Base-by-base conservation (phyloP, 1,140 invertebrate species). In the Brachionus rubens region DNA sequence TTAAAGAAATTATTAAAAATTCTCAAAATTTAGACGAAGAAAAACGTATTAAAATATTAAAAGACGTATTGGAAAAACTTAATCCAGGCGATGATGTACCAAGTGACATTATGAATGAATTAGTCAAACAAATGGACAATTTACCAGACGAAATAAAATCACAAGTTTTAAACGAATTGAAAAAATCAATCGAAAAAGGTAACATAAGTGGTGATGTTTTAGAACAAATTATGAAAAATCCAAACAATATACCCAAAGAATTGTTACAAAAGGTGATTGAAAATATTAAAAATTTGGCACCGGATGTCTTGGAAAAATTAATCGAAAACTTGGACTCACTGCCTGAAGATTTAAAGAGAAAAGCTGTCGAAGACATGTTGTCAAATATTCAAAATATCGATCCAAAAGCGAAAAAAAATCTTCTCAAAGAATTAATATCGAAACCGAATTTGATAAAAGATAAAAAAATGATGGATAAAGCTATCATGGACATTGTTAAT, bases 1-100 rank as follows among this genome's bases (percentile, higher is more conserved):
- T 72, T 2, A 72, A 33, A 50, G 68, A 72, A 72, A 72, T 72
- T 12, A 46, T 72, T 3, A 72, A 72, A 41, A 72, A 72, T 72
- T 72, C 68, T 12, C 43, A 72, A 54, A 50, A 72, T 54, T 50
- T 72, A 41, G 68, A 50, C 46, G 43, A 48, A 24, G 46, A 72
- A n/a, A 19, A 50, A 41, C 16, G 68, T 19, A 50, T 24, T 21
- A 72, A 72, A 54, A 72, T 72, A 33, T 48, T 72, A 2, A 33
- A 50, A 40, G 50, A 72, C 9, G 68, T 72, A 10, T 50, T 72
- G 46, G 30, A 54, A 48, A 48, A 54, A 10, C 26, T 72, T 5
- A 72, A 72, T 14, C 36, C 59, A 4, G 59, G 59, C 4, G 50
- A 72, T 21, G 47, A 47, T 40, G 28, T 54, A 36, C 46, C 46